These are phyloP conservation scores for Alviniconcha marisindica DNA, from an alignment of 1,140 invertebrate species.

Conservation along the genomic window DNA sequence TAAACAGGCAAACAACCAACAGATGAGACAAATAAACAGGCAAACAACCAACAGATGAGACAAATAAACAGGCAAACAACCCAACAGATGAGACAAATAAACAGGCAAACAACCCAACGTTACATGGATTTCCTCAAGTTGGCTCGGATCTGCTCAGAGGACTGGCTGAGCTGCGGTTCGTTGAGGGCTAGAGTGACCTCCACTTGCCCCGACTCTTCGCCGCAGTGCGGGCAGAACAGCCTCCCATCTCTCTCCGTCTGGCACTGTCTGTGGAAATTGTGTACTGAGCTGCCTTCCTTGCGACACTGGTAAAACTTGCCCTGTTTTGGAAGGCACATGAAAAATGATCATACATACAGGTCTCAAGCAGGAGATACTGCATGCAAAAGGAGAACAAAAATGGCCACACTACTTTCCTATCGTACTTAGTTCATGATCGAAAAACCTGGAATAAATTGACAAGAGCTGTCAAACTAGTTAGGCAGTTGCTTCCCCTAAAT, in stretches of 20 bases:
- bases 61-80: no score
- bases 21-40: not conserved
- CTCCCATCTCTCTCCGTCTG: conserved; percentile 80
- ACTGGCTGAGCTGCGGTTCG: conserved; percentile 57
- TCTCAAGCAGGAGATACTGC: no score
- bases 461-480: no score
- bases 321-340: conserved; percentile 66
- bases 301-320: conserved; percentile 85
- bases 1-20: not conserved
- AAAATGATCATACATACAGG: no score
- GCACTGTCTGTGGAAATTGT: conserved; percentile 86
- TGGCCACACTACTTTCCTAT: no score
- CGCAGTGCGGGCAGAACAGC: conserved; percentile 87
- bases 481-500: no score
- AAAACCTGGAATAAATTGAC: no score
- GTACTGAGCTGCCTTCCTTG: conserved; percentile 76
- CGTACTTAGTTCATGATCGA: no score
- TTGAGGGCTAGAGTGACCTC: conserved; percentile 82
- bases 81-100: no score
- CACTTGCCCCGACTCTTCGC: conserved; percentile 78
- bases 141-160: conserved; percentile 47
- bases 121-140: conserved; percentile 41
- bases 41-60: not conserved
- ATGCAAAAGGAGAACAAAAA: no score
- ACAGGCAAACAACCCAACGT: no score